phyloP scores from a whole-genome alignment of 2,797 vertebrate genomes.

The Hapalemur alaotrensis region DNA sequence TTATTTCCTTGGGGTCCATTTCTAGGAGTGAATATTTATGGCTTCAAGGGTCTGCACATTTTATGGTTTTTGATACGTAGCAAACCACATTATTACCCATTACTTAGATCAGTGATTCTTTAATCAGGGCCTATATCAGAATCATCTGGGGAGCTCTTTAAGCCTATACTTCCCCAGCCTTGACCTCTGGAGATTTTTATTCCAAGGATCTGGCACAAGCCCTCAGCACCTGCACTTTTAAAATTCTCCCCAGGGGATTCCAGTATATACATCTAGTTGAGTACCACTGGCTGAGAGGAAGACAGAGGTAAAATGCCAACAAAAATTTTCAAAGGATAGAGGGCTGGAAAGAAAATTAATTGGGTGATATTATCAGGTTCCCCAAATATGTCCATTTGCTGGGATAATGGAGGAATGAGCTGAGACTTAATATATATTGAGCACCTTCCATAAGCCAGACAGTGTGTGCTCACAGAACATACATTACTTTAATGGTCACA shows the following conservation, averaged over 20 bases:
- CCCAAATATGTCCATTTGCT: not conserved
- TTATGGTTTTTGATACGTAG: not conserved
- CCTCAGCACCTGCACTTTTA: not conserved
- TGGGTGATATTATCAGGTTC: not conserved
- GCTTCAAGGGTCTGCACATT: not conserved
- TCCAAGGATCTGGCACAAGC: not conserved
- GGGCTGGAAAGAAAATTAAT: slow-evolving; percentile 12
- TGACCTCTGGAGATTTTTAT: not conserved
- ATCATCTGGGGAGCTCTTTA: not conserved
- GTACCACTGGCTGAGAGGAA: not conserved
- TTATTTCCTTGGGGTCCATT: not conserved
- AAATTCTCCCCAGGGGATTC: not conserved
- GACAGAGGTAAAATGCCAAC: slow-evolving; percentile 4
- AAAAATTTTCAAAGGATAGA: not conserved
- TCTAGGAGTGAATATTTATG: not conserved
- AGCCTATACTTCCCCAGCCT: not conserved
- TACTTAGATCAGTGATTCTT: not conserved
- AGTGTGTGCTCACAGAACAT: not conserved
- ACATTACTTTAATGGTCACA: not conserved
- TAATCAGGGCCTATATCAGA: not conserved
- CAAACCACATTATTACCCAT: not conserved
- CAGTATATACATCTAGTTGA: not conserved
- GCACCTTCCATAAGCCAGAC: not conserved
- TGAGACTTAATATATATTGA: not conserved
- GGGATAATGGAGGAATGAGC: not conserved